phyloP scores from a whole-genome alignment of 2,113 vertebrate genomes.

The Martes martes region DNA sequence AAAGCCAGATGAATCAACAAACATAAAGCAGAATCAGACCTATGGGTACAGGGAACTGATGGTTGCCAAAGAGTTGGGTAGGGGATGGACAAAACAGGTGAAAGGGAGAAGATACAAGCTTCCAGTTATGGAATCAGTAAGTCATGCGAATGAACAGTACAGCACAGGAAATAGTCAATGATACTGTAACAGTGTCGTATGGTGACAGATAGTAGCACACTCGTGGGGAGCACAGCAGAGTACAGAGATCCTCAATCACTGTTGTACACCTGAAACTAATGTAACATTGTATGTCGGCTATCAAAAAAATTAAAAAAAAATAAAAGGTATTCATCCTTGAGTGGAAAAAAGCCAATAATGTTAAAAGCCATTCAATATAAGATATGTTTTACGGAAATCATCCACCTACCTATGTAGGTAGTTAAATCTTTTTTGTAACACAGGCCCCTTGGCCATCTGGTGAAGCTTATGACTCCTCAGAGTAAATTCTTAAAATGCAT shows the following conservation, averaged over 20 bases:
- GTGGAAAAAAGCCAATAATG: background rate
- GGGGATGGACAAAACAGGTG: background rate
- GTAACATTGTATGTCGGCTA: background rate
- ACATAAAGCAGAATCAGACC: background rate
- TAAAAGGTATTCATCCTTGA: background rate
- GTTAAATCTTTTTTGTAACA: background rate
- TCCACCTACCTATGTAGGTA: background rate
- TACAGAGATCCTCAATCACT: background rate
- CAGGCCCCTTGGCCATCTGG: background rate
- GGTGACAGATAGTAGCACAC: background rate
- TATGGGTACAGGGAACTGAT: background rate
- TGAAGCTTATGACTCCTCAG: background rate
- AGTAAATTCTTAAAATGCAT: background rate
- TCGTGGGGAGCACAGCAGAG: background rate
- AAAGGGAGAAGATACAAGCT: background rate
- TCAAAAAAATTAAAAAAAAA: background rate
- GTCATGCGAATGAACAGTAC: background rate
- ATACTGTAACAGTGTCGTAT: background rate
- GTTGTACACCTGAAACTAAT: background rate
- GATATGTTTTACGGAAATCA: background rate
- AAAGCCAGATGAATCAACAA: background rate
- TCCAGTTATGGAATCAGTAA: background rate
- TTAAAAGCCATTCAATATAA: background rate
- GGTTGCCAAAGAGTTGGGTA: background rate
- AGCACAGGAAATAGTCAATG: background rate